Percentiles rank a stretch among this genome's conserved stretches.
These are phyloP conservation scores for Stenodema calcarata DNA, from an alignment of 2,888 invertebrate genomes.

Conservation along the genomic window DNA sequence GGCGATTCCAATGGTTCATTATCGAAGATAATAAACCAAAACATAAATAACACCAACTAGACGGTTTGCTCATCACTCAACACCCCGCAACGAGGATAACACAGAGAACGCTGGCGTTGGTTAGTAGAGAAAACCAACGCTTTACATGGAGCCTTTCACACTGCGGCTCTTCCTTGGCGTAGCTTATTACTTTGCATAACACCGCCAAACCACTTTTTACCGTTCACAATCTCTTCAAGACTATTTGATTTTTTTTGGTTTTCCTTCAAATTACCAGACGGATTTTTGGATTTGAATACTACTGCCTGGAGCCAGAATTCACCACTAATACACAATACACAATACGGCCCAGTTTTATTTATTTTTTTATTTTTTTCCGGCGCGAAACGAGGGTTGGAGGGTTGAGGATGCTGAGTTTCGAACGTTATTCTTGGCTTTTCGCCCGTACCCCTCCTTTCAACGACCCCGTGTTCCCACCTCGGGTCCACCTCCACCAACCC, in stretches of 20 bases:
- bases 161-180: not conserved
- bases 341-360: no score
- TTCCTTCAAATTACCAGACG: not conserved
- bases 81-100: not conserved
- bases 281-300: not conserved
- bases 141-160: not conserved
- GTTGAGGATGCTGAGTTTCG: not conserved
- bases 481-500: not conserved
- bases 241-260: not conserved
- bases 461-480: not conserved
- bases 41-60: no score
- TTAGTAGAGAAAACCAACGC: not conserved
- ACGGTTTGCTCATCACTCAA: not conserved
- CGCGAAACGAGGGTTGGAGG: not conserved
- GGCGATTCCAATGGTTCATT: no score
- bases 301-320: no score
- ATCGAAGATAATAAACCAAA: no score
- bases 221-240: not conserved
- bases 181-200: not conserved
- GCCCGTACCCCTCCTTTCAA: not conserved
- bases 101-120: not conserved
- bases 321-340: no score
- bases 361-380: no score
- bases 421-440: conserved; percentile 17
- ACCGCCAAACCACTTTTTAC: not conserved